phyloP scores from a whole-genome alignment of 2,888 invertebrate species.

The Macropis europaea region DNA sequence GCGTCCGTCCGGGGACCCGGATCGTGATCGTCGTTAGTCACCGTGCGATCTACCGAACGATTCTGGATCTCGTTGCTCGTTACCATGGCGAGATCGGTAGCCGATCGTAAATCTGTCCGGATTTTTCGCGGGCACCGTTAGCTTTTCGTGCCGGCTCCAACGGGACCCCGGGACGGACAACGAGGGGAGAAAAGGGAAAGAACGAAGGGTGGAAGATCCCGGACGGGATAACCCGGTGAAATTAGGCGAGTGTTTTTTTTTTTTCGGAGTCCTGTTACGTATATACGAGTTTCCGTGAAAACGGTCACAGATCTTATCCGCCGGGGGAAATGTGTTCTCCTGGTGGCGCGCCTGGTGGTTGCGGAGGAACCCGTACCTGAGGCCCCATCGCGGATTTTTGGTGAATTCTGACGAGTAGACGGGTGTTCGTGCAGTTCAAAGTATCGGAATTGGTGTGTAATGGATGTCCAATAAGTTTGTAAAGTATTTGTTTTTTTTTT shows the following conservation, averaged over 20 bases:
- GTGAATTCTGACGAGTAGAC: too few relatives aligned
- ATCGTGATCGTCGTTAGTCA: constrained; percentile 50
- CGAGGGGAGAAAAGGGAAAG: not conserved
- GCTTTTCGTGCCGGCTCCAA: constrained; percentile 46
- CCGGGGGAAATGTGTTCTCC: not conserved
- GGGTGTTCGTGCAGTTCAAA: too few relatives aligned
- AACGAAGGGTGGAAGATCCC: constrained; percentile 25
- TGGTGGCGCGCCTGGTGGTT: not conserved
- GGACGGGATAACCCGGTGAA: constrained; percentile 37
- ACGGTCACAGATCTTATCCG: not conserved
- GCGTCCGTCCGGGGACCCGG: constrained; percentile 3
- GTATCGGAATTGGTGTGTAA: too few relatives aligned
- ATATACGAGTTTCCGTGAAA: not conserved
- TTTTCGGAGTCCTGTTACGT: constrained; percentile 28
- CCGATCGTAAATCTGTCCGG: constrained; percentile 57
- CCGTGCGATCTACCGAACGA: not conserved
- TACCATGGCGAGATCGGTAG: constrained; percentile 57
- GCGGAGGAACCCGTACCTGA: too few relatives aligned
- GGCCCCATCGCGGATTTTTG: not conserved
- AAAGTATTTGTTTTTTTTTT: too few relatives aligned
- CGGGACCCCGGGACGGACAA: constrained; percentile 6
- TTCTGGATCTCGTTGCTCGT: too few relatives aligned
- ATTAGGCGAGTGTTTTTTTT: constrained; percentile 45
- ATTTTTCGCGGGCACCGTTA: constrained; percentile 62
- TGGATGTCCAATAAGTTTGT: too few relatives aligned